Percentiles rank a stretch among this genome's conserved stretches.
These are phyloP conservation scores for Pachycephus smyrnensis DNA, from an alignment of 2,888 invertebrate species.

Conservation along the genomic window DNA sequence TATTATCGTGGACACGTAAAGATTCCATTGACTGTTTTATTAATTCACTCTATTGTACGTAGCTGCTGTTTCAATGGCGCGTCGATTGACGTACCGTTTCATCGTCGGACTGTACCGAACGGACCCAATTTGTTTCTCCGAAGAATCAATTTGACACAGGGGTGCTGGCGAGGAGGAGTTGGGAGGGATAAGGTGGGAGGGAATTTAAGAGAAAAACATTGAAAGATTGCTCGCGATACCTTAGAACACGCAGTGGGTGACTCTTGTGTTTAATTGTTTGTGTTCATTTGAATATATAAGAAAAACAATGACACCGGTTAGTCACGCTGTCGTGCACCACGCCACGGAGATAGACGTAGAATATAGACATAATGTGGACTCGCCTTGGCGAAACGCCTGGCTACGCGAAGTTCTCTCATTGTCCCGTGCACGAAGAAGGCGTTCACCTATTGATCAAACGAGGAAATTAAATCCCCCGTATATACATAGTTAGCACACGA, in stretches of 20 bases:
- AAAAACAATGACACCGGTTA: background rate
- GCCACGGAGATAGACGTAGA: background rate
- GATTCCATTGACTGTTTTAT: background rate
- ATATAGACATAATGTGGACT: background rate
- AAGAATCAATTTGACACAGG: background rate
- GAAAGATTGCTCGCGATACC: background rate
- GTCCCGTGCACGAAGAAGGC: background rate
- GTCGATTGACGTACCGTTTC: background rate
- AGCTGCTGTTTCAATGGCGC: background rate
- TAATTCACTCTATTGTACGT: background rate
- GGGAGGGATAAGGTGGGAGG: background rate
- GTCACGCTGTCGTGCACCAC: background rate
- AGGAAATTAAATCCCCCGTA: background rate
- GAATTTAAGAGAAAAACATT: background rate
- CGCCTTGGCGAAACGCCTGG: background rate
- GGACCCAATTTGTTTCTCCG: background rate
- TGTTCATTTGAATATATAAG: background rate
- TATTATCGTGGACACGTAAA: background rate
- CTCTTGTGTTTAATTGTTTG: background rate
- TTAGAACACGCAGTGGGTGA: background rate
- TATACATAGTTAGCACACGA: conserved; percentile 1
- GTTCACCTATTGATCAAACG: background rate
- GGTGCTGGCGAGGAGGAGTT: background rate
- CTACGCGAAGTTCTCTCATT: background rate
- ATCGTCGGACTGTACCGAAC: background rate